Evolutionary conservation across 2,797 vertebrate genomes (phyloP), one percentile per base, ranked within the genome.

Genomic region (Somateria mollissima): DNA sequence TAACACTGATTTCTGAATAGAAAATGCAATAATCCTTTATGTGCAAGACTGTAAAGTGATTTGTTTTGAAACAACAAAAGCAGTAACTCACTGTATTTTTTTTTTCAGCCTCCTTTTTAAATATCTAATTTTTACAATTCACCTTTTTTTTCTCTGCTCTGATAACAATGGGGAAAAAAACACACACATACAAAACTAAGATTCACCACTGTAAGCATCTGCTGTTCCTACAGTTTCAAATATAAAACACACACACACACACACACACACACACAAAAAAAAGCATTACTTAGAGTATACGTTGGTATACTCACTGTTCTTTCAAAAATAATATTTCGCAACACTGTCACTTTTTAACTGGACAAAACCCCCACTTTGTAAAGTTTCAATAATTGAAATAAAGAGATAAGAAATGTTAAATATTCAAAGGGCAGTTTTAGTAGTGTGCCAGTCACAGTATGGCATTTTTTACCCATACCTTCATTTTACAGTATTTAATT

Each of bases 351-450:
- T 66, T 93, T 58, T 62, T 30, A 28, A 89, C 13, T 77, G 30
- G 81, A 84, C 32, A 91, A 75, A 88, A 74, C 1, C 36, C 69
- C 11, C 13, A 37, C 47, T 28, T 82, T 34, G 28, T 76, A 66
- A 30, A 65, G 72, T 1, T 49, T 36, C 49, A 85, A 76, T 87
- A 87, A 84, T 71, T 79, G 22, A 95, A 92, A 94, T 84, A 81
- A 81, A 72, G 54, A 72, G 32, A 75, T 36, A 91, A 91, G 36
- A 53, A 37, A 64, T 43, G 73, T 91, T 62, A 89, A 84, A 73
- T 81, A 90, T 90, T 95, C 49, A 87, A 34, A 28, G 45, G 69
- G 54, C 24, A 89, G 66, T 58, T 96, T 94, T 56, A 91, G 69
- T 58, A 78, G n/a, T 5, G 11, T 73, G n/a, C 34, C 57, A 74